phyloP scores from a whole-genome alignment of 1,140 invertebrate species.

The Drosophila bocki region DNA sequence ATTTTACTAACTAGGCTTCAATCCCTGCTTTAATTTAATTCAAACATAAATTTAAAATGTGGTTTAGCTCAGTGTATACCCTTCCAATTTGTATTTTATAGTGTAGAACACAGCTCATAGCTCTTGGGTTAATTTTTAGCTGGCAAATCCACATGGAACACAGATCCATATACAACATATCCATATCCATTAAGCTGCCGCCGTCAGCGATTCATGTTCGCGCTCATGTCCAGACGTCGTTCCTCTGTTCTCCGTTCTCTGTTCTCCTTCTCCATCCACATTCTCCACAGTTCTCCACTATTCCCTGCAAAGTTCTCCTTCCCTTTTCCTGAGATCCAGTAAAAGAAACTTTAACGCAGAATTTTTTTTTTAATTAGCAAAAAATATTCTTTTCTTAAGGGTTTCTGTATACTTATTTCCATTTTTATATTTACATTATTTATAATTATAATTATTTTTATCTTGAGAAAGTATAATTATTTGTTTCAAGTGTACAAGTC shows the following conservation, averaged over 20 bases:
- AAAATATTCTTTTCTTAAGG: not conserved
- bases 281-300: not conserved
- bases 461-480: not conserved
- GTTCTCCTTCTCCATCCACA: constrained; percentile 5
- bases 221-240: constrained; percentile 74
- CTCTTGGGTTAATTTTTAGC: constrained; percentile 47
- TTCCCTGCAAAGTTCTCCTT: not conserved
- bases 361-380: not conserved
- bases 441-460: fast-evolving
- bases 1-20: not conserved
- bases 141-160: constrained; percentile 24
- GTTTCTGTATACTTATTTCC: too few species aligned
- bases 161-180: constrained; percentile 54
- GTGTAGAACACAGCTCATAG: constrained; percentile 23
- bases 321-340: not conserved
- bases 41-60: not conserved
- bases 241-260: constrained; percentile 31
- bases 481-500: constrained; percentile 15
- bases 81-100: constrained; percentile 7
- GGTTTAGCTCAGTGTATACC: not conserved
- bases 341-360: not conserved
- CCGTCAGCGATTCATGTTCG: constrained; percentile 80
- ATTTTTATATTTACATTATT: not conserved
- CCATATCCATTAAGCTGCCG: constrained; percentile 79
- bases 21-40: not conserved